A percentile compares a stretch with the other conserved stretches of the same genome.
Evolutionary conservation across 2,113 vertebrate species (phyloP).

Genomic region (Microcebus griseorufus): DNA sequence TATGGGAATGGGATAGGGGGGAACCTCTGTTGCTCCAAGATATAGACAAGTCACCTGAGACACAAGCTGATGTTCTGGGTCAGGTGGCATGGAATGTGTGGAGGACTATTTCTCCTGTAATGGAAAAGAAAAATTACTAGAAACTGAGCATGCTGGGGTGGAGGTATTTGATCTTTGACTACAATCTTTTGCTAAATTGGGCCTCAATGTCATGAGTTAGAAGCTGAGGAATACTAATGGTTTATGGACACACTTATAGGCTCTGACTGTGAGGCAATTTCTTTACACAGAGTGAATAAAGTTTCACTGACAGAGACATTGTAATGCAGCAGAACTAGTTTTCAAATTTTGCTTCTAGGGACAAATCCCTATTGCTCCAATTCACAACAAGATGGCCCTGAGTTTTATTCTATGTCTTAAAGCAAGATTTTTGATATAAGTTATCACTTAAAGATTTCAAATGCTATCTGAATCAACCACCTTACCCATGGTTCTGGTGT

Average conservation of each 20-base stretch:
- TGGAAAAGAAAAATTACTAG: slow-evolving; percentile 6
- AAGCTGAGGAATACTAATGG: neutral
- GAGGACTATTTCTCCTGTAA: neutral
- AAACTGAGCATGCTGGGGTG: neutral
- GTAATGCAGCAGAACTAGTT: neutral
- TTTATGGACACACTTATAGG: neutral
- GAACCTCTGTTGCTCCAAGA: neutral
- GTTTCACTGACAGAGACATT: neutral
- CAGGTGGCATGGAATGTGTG: neutral
- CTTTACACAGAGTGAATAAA: neutral
- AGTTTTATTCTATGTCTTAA: neutral
- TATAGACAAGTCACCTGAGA: neutral
- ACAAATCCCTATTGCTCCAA: neutral
- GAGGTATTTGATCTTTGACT: neutral
- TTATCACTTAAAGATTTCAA: neutral
- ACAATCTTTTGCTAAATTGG: neutral
- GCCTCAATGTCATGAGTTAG: neutral
- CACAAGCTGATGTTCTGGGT: neutral
- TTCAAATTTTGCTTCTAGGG: neutral
- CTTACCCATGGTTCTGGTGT: neutral
- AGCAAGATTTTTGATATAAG: neutral
- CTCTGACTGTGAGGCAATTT: slow-evolving; percentile 3
- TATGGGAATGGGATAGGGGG: neutral
- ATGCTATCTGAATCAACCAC: neutral
- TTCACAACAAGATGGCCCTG: neutral